Evolutionary conservation across 2,113 vertebrate species (phyloP).

Genomic region (Crotalus helleri): DNA sequence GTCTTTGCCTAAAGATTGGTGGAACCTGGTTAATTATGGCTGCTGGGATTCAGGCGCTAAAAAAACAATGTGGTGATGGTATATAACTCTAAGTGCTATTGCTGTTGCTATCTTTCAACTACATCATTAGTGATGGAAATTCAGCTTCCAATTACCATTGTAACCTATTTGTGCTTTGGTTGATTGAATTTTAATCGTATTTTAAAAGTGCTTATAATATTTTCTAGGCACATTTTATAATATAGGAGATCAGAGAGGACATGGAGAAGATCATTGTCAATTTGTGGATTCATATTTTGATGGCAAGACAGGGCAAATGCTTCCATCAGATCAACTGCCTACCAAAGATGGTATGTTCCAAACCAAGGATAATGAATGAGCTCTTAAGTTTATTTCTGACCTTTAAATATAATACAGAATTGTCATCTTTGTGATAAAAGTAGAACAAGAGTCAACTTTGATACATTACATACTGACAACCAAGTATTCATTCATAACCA

Average conservation of each 20-base stretch:
- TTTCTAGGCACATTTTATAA: slow-evolving; percentile 91
- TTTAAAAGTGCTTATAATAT: slow-evolving; percentile 31
- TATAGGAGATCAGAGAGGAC: slow-evolving; percentile 92
- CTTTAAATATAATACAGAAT: background rate
- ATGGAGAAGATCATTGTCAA: slow-evolving; percentile 97
- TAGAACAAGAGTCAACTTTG: background rate
- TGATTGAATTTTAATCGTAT: background rate
- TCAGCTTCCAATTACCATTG: background rate
- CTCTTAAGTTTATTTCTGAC: background rate
- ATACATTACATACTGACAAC: background rate
- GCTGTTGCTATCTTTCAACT: background rate
- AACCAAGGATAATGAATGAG: background rate
- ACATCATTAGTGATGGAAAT: background rate
- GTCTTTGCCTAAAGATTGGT: background rate
- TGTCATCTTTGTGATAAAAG: background rate
- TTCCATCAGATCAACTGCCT: slow-evolving; percentile 79
- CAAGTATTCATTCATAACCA: background rate
- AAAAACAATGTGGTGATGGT: background rate
- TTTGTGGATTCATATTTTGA: slow-evolving; percentile 98
- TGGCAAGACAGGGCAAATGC: slow-evolving; percentile 85
- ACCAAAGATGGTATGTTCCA: slow-evolving; percentile 76
- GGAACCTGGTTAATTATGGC: background rate
- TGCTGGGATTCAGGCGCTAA: background rate
- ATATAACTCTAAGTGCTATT: background rate
- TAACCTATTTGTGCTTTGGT: background rate